phyloP scores from a whole-genome alignment of 1,140 invertebrate genomes.

The Dysdera silvatica region DNA sequence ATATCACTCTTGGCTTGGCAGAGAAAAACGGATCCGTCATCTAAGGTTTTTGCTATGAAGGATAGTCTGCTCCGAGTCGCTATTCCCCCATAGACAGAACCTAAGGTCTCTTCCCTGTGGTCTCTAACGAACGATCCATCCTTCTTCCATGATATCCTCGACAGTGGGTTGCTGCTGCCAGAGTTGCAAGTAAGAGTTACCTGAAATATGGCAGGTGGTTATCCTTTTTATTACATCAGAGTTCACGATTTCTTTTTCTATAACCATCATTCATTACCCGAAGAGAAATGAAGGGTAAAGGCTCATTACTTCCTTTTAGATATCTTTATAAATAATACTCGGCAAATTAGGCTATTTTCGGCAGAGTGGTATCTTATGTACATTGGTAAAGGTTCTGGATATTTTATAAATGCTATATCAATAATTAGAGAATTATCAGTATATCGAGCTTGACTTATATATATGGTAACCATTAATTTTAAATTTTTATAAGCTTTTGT shows the following conservation, averaged over 20 bases:
- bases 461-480: too few relatives aligned
- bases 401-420: too few relatives aligned
- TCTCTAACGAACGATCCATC: conserved; percentile 66
- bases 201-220: conserved; percentile 1
- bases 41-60: conserved; percentile 66
- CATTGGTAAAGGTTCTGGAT: too few relatives aligned
- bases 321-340: too few relatives aligned
- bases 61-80: conserved; percentile 68
- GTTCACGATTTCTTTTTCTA: background rate
- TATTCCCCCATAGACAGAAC: conserved; percentile 68
- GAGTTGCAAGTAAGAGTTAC: conserved; percentile 72
- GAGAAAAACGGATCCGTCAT: conserved; percentile 79
- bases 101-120: conserved; percentile 59
- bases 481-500: too few relatives aligned
- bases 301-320: too few relatives aligned
- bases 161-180: conserved; percentile 84
- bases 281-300: too few relatives aligned
- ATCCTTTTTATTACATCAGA: conserved; percentile 5
- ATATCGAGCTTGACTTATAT: too few relatives aligned
- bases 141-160: conserved; percentile 82
- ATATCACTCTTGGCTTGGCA: conserved; percentile 82
- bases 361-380: too few relatives aligned
- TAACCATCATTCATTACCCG: background rate
- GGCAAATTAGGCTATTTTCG: too few relatives aligned
- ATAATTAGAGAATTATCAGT: too few relatives aligned